Evolutionary conservation across 2,888 invertebrate genomes (phyloP).

Genomic region (Caenorhabditis wallacei): DNA sequence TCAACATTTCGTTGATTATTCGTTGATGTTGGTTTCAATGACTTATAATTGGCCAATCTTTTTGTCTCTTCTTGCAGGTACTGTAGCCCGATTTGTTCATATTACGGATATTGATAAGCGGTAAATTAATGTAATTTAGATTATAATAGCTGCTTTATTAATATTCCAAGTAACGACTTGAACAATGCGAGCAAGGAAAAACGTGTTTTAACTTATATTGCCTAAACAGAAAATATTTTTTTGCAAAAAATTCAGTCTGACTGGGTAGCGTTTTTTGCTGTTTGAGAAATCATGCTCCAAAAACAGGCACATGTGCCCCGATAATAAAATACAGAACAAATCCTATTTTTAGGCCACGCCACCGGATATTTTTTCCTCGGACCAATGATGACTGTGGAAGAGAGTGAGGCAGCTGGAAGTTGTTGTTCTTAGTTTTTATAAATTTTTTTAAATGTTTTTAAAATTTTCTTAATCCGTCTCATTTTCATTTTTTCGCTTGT

Average conservation of each 20-base stretch:
- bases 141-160: no score
- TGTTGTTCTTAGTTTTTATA: constrained; percentile 39
- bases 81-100: no score
- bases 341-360: constrained; percentile 42
- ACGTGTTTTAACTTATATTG: no score
- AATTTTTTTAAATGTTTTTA: neutral
- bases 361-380: constrained; percentile 59
- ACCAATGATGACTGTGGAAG: constrained; percentile 53
- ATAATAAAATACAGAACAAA: no score
- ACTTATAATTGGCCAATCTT: constrained; percentile 58
- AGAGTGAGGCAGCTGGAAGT: constrained; percentile 52
- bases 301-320: no score
- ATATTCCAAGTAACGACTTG: no score
- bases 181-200: no score
- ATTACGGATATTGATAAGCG: neutral
- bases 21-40: constrained; percentile 50
- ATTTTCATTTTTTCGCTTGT: no score
- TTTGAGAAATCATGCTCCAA: no score
- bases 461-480: neutral
- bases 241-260: no score
- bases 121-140: neutral
- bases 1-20: constrained; percentile 54
- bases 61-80: constrained; percentile 42
- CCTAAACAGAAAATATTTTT: no score
- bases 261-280: no score